A percentile compares a stretch with the other conserved stretches of the same genome.
Evolutionary conservation across 30 jellyfish, hydroid and myxozoan genomes (phyloP).

Genomic region (Turritopsis dohrnii): DNA sequence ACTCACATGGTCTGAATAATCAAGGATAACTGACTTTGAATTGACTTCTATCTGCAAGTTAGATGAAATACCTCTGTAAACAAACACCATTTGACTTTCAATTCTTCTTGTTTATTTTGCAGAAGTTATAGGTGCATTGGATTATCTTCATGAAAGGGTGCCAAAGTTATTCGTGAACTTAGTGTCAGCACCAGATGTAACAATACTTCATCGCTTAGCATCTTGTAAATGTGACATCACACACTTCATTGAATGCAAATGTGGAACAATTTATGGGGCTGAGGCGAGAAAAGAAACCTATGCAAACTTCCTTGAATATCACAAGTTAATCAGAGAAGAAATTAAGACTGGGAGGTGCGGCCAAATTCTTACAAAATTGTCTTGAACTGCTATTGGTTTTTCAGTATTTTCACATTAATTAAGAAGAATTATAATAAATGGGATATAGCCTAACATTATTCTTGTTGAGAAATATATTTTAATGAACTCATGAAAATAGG

Average conservation of each 20-base stretch:
- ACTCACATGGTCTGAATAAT: too few relatives aligned
- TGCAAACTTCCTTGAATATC: background rate
- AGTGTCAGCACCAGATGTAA: conserved; percentile 63
- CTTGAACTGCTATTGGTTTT: too few relatives aligned
- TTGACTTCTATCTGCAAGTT: background rate
- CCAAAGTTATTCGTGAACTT: conserved; percentile 73
- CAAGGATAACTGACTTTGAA: too few relatives aligned
- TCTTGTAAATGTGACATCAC: conserved; percentile 43
- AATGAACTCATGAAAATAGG: too few relatives aligned
- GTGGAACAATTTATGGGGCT: conserved; percentile 60
- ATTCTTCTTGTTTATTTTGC: too few relatives aligned
- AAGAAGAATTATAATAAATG: too few relatives aligned
- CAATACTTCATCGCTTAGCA: conserved; percentile 37
- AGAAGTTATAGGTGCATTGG: conserved; percentile 30
- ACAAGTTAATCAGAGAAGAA: background rate
- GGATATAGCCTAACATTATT: too few relatives aligned
- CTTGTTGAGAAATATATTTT: too few relatives aligned
- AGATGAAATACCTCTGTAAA: background rate
- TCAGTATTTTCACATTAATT: too few relatives aligned
- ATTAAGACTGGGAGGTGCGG: background rate
- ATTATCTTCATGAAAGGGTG: conserved; percentile 32
- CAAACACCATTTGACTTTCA: background rate
- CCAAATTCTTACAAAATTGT: too few relatives aligned
- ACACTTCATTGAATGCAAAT: conserved; percentile 56
- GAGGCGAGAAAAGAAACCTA: conserved; percentile 34